These are phyloP conservation scores for Busseola fusca DNA, from an alignment of 2,888 invertebrate genomes.

Conservation along the genomic window DNA sequence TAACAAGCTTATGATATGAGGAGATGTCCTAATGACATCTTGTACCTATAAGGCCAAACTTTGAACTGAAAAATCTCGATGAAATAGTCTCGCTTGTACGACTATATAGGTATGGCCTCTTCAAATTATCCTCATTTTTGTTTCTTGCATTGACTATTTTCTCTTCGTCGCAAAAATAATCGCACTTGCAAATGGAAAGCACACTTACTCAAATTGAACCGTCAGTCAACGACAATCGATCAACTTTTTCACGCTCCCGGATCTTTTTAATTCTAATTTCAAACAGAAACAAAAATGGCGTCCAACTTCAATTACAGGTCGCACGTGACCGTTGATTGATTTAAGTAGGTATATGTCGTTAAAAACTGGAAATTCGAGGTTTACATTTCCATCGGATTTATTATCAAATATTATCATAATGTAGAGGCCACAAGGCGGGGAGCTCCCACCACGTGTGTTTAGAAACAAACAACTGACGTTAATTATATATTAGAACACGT, in stretches of 20 bases:
- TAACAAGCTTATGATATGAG: neutral
- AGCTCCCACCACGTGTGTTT: slow-evolving; percentile 52
- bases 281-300: slow-evolving; percentile 34
- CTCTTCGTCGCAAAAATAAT: neutral
- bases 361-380: slow-evolving; percentile 75
- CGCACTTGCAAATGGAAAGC: neutral
- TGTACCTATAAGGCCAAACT: neutral
- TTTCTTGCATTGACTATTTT: neutral
- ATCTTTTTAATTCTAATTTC: slow-evolving; percentile 30
- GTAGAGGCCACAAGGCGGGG: slow-evolving; percentile 70
- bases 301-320: slow-evolving; percentile 27
- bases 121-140: neutral
- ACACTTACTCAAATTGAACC: neutral
- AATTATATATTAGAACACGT: slow-evolving; percentile 43
- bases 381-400: slow-evolving; percentile 62
- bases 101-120: neutral
- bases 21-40: neutral
- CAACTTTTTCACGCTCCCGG: neutral
- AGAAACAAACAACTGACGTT: slow-evolving; percentile 40
- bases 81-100: neutral
- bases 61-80: neutral
- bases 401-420: slow-evolving; percentile 80
- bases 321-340: slow-evolving; percentile 63
- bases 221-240: slow-evolving; percentile 5
- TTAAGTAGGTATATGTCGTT: slow-evolving; percentile 65